Evolutionary conservation across 2,797 vertebrate species (phyloP).

Genomic region (Pantherophis vulpinus): DNA sequence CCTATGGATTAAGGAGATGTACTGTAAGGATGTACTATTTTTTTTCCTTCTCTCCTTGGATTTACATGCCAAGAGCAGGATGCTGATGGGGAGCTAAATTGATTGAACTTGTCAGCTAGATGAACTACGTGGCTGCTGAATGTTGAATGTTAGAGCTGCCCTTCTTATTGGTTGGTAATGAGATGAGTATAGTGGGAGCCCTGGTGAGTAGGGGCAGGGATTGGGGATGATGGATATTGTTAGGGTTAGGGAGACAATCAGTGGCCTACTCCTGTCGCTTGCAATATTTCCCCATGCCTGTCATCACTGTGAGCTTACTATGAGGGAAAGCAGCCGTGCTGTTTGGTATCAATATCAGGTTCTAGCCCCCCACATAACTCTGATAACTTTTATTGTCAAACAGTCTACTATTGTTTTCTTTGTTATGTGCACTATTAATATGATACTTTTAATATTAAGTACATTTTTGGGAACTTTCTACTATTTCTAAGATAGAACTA

Average conservation of each 20-base stretch:
- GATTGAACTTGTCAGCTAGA: neutral
- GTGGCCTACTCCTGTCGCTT: neutral
- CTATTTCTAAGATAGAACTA: neutral
- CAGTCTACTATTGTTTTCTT: slow-evolving; percentile 21
- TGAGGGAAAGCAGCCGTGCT: neutral
- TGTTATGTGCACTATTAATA: slow-evolving; percentile 1
- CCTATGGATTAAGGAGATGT: neutral
- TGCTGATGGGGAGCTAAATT: neutral
- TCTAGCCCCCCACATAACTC: neutral
- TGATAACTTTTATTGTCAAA: neutral
- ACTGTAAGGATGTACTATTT: neutral
- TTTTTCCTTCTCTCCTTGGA: neutral
- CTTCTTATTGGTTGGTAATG: neutral
- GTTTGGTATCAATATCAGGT: neutral
- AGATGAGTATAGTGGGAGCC: neutral
- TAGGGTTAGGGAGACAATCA: neutral
- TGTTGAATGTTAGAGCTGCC: neutral
- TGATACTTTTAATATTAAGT: neutral
- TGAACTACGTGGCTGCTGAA: neutral
- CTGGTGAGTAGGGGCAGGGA: neutral
- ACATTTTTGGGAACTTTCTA: neutral
- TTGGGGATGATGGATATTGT: neutral
- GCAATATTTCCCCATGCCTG: neutral
- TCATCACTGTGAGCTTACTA: neutral
- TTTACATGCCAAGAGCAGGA: neutral